These are phyloP conservation scores for Tupiocoris notatus DNA, from an alignment of 2,888 invertebrate species.

Conservation along the genomic window DNA sequence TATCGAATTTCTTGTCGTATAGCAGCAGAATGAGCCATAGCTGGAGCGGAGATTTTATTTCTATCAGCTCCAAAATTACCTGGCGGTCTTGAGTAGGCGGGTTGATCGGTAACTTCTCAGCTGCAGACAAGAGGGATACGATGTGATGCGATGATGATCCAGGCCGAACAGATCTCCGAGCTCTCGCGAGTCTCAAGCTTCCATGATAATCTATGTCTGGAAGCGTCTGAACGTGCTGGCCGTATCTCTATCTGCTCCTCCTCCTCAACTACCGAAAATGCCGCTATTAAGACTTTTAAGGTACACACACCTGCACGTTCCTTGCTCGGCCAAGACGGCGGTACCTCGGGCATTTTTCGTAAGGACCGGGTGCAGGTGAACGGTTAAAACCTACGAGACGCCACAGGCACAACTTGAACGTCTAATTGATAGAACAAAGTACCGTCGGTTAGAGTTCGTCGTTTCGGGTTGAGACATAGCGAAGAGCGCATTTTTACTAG, in stretches of 20 bases:
- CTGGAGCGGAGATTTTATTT: background rate
- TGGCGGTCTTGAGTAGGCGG: background rate
- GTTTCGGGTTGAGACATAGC: too few species aligned
- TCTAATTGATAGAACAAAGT: background rate
- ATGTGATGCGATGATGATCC: background rate
- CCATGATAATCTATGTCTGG: background rate
- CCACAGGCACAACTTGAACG: background rate
- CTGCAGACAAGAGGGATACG: background rate
- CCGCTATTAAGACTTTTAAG: conserved; percentile 12
- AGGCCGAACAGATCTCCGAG: background rate
- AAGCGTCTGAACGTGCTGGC: conserved; percentile 10
- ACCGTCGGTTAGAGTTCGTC: background rate
- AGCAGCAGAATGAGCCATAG: too few species aligned
- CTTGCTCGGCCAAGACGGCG: background rate
- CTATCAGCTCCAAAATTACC: background rate
- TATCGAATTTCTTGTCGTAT: too few species aligned
- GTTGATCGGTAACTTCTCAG: background rate
- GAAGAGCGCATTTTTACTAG: too few species aligned
- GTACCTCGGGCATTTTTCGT: background rate
- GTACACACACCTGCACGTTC: conserved; percentile 5
- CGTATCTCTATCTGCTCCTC: conserved; percentile 18
- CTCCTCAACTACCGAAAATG: conserved; percentile 24
- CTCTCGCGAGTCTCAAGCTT: too few species aligned
- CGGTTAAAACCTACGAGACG: background rate
- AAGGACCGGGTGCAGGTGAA: background rate